Evolutionary conservation across 2,113 vertebrate genomes (phyloP), one percentile per base, ranked within the genome.

Genomic region (Pionites leucogaster): DNA sequence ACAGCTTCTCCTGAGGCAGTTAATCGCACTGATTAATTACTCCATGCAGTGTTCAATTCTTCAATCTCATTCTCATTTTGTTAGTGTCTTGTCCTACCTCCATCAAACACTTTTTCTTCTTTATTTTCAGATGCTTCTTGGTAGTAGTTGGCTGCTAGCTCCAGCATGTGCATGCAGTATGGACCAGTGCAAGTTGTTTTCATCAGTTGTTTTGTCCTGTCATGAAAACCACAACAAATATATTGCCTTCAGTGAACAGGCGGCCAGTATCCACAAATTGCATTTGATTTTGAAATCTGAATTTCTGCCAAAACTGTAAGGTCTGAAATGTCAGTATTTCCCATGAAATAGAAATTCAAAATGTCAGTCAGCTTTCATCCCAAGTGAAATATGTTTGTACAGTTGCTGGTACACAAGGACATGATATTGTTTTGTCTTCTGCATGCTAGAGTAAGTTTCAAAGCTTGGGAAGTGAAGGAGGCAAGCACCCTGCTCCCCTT

Each of bases 151-250:
- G 19, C 22, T 91, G 49, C 20, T 57, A 62, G 17, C 31, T 67
- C 29, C 37, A 47, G 8, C 0, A 2, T 8, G 13, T 49, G 33
- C 5, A 1, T 6, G 12, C 7, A 69, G 39, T 46, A 20, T 13
- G 27, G 53, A 49, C 6, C 17, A 31, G 7, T 18, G 23, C 6
- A 55, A 59, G 10, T 3, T 35, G 3, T 9, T 75, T 55, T 49
- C 13, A 25, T 46, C n/a, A 41, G 4, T 57, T 91, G 27, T 47
- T 70, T 84, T 46, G 55, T 22, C 24, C 39, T 71, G 37, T 44
- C 39, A 47, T 16, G 24, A 81, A 65, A 69, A 5, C 18, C 15
- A 53, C 55, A 86, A 83, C 13, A 86, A 41, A 82, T 10, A 27
- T 8, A 41, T 42, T 86, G 42, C 18, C 23, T 71, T 69, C 5